These are phyloP conservation scores for Luperina nickerlii DNA, from an alignment of 2,888 invertebrate species.

Conservation along the genomic window DNA sequence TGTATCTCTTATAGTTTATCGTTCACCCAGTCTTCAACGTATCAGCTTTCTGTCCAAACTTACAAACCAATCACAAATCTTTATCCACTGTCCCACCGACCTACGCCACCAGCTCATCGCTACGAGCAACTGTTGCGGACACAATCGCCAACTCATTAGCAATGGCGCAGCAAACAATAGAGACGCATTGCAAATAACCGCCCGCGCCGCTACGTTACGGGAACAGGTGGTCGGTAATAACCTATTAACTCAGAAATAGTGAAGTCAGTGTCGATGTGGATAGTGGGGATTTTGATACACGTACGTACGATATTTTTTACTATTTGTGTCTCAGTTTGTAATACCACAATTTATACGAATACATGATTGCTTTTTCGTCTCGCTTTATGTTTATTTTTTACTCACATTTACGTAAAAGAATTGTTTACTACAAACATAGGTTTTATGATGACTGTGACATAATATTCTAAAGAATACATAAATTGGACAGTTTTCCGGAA, in stretches of 20 bases:
- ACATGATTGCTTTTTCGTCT: not conserved
- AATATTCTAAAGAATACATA: not conserved
- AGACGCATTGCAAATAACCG: conserved; percentile 16
- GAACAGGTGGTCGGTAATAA: conserved; percentile 37
- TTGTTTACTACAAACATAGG: not conserved
- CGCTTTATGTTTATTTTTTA: not conserved
- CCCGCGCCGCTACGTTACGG: not conserved
- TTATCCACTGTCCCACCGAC: not conserved
- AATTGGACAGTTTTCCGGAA: not conserved
- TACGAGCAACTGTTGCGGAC: conserved; percentile 5
- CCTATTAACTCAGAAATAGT: conserved; percentile 35
- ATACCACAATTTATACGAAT: not conserved
- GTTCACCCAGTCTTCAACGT: not conserved
- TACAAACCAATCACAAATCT: not conserved
- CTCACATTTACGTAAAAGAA: no score
- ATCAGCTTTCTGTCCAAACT: not conserved
- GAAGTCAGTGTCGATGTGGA: not conserved
- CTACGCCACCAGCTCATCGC: not conserved
- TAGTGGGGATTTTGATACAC: not conserved
- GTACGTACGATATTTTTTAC: no score
- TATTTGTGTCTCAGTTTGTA: not conserved
- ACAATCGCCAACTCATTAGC: conserved; percentile 32
- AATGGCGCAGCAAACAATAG: conserved; percentile 26
- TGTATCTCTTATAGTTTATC: not conserved
- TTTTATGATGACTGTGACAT: not conserved